These are phyloP conservation scores for Petrocephalus zakoni DNA, from an alignment of 2,113 vertebrate genomes.

Conservation along the genomic window DNA sequence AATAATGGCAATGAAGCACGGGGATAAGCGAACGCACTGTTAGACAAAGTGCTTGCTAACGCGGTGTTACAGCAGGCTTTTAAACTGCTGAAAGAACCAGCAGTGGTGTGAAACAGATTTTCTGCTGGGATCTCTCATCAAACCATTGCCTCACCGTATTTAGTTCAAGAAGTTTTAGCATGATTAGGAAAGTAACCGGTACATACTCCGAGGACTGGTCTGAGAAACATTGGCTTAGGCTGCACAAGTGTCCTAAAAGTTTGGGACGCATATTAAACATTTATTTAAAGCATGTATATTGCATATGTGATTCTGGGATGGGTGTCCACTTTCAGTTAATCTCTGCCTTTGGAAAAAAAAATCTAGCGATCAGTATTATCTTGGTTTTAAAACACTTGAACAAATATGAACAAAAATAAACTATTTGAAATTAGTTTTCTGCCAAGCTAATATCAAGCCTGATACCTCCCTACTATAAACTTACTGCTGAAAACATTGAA, in stretches of 20 bases:
- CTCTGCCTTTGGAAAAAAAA: neutral
- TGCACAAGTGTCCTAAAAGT: neutral
- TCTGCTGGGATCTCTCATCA: neutral
- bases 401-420: too few species aligned
- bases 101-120: neutral
- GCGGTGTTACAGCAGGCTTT: neutral
- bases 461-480: neutral
- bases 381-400: neutral
- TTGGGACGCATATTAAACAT: neutral
- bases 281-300: neutral
- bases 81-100: neutral
- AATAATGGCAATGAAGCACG: neutral
- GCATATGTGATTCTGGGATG: neutral
- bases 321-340: neutral
- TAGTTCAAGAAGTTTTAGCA: neutral
- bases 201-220: neutral
- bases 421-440: neutral
- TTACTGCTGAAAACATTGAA: neutral
- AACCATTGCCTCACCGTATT: neutral
- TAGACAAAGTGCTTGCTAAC: neutral
- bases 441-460: neutral
- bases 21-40: neutral
- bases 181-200: neutral
- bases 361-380: neutral
- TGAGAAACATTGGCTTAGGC: too few species aligned